phyloP scores from a whole-genome alignment of 1,140 invertebrate species.

The Phymorhynchus buccinoides region DNA sequence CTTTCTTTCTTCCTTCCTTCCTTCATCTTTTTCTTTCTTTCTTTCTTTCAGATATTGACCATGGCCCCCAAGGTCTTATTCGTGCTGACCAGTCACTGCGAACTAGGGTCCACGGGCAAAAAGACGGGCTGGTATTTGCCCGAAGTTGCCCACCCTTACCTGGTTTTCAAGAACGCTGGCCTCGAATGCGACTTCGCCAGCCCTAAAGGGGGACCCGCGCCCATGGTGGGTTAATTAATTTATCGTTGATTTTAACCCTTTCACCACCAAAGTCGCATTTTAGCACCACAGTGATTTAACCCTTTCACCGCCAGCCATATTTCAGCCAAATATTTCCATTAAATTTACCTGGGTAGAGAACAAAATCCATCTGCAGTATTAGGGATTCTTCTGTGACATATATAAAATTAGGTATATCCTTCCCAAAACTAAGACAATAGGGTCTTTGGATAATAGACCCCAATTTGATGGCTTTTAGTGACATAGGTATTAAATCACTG shows the following conservation, averaged over 20 bases:
- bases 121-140: constrained; percentile 64
- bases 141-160: constrained; percentile 61
- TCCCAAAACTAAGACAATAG: too few relatives aligned
- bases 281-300: too few relatives aligned
- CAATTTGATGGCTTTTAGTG: too few relatives aligned
- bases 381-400: too few relatives aligned
- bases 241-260: not conserved
- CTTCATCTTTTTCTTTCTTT: not conserved
- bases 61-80: constrained; percentile 50
- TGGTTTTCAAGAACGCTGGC: constrained; percentile 49
- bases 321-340: too few relatives aligned
- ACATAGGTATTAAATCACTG: too few relatives aligned
- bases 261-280: too few relatives aligned
- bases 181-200: constrained; percentile 48
- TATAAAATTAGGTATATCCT: too few relatives aligned
- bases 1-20: not conserved
- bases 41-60: not conserved
- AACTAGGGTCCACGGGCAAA: constrained; percentile 50
- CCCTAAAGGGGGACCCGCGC: constrained; percentile 60
- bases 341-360: too few relatives aligned
- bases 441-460: too few relatives aligned
- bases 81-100: constrained; percentile 53
- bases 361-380: too few relatives aligned
- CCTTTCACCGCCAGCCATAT: too few relatives aligned
- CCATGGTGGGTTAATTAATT: constrained; percentile 49